Conservation (phyloP, 64 coral and sea anemone genomes). For the Trachythela sp. region DNA sequence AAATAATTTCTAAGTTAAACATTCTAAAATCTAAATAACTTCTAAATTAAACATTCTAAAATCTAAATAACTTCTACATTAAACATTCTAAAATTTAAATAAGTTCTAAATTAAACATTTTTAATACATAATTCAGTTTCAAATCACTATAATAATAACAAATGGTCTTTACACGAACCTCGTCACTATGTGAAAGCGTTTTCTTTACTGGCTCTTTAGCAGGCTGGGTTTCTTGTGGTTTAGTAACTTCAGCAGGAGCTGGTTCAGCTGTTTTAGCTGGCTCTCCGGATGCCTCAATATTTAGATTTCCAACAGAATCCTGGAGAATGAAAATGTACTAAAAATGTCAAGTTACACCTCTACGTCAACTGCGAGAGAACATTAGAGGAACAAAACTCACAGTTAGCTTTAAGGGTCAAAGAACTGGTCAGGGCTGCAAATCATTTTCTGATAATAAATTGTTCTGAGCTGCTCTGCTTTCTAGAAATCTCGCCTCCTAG, state of each 20-base stretch:
- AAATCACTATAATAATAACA: not conserved
- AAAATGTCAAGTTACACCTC: too few relatives aligned
- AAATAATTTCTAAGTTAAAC: too few relatives aligned
- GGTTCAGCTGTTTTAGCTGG: not conserved
- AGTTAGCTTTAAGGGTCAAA: too few relatives aligned
- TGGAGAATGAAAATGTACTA: not conserved
- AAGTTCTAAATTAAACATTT: not conserved
- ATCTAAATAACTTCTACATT: not conserved
- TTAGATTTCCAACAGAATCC: not conserved
- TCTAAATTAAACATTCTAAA: not conserved
- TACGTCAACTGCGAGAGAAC: too few relatives aligned
- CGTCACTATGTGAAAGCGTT: not conserved
- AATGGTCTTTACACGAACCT: not conserved
- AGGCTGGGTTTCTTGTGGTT: not conserved
- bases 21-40: too few relatives aligned
- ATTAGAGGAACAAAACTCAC: too few relatives aligned
- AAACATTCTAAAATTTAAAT: not conserved
- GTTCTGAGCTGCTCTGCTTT: too few relatives aligned
- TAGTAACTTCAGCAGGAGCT: not conserved
- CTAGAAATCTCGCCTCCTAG: too few relatives aligned
- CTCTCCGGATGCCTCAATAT: not conserved
- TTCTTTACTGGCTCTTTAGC: not conserved
- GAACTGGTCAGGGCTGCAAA: too few relatives aligned
- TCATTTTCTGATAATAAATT: too few relatives aligned
- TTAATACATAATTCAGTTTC: not conserved